Conservation (phyloP, 2,888 invertebrate genomes). For the Tipula helvola region DNA sequence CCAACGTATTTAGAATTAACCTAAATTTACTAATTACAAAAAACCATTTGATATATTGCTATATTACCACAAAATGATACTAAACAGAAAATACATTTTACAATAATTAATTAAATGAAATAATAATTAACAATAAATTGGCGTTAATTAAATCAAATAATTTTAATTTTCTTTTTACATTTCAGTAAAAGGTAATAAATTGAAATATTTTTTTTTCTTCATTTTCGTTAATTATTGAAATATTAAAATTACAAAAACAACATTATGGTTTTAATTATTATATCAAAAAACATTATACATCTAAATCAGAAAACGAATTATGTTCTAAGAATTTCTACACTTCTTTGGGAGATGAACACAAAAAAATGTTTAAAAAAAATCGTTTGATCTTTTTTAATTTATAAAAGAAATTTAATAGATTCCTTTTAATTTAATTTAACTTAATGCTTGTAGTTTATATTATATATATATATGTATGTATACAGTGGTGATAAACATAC, state of each 20-base stretch:
- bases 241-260: neutral
- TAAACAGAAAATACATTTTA: no score
- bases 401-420: neutral
- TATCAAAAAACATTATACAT: neutral
- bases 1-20: no score
- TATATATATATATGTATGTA: neutral
- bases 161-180: neutral
- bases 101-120: neutral
- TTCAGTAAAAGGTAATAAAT: neutral
- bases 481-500: neutral
- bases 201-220: neutral
- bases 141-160: neutral
- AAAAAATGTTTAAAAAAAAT: neutral
- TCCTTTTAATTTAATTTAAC: neutral
- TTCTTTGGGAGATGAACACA: neutral
- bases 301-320: neutral
- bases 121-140: neutral
- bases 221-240: neutral
- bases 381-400: neutral
- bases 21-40: no score
- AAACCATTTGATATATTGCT: no score
- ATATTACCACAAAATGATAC: no score
- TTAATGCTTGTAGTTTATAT: neutral
- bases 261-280: neutral
- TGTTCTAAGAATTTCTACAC: neutral